Base-by-base conservation (phyloP, 92 coral and sea anemone species). In the Metridium senile region DNA sequence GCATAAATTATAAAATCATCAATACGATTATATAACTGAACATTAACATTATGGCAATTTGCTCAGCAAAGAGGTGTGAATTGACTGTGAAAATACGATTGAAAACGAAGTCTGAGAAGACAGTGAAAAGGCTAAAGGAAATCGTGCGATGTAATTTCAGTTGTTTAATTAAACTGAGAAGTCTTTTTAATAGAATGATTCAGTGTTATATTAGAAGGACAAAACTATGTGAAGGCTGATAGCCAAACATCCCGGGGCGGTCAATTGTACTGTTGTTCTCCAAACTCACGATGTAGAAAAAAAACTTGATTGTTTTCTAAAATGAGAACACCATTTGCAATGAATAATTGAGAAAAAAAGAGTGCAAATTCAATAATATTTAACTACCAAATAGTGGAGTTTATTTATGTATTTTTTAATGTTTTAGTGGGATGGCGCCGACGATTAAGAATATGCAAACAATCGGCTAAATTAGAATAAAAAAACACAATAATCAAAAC, bases 171-270 rank as follows among this genome's bases (percentile, higher is more conserved):
- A 39, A 39, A n/a, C n/a, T n/a, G n/a, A n/a, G n/a, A n/a, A n/a
- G n/a, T n/a, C n/a, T n/a, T n/a, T n/a, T n/a, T n/a, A n/a, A n/a
- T n/a, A n/a, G n/a, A n/a, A n/a, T n/a, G n/a, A n/a, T n/a, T n/a
- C n/a, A n/a, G n/a, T n/a, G n/a, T n/a, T n/a, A n/a, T n/a, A n/a
- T 54, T 54, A 2, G 59, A 16, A 54, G 23, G 21, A 54, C 25
- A 54, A 54, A 54, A 54, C 23, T 16, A 54, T 13, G 59, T 9
- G 25, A 54, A 45, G 59, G 2, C 17, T 20, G 59, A 20, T 10
- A 54, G 59, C 59, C 25, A 54, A 54, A 54, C 25, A 54, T 54
- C 59, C 59, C 25, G 59, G 21, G 59, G 59, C 23, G 59, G 17
- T 54, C 25, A 19, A 20, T 20, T 13, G 20, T 54, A 4, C 17